phyloP scores from a whole-genome alignment of 1,140 invertebrate species.

The Goniozus legneri region DNA sequence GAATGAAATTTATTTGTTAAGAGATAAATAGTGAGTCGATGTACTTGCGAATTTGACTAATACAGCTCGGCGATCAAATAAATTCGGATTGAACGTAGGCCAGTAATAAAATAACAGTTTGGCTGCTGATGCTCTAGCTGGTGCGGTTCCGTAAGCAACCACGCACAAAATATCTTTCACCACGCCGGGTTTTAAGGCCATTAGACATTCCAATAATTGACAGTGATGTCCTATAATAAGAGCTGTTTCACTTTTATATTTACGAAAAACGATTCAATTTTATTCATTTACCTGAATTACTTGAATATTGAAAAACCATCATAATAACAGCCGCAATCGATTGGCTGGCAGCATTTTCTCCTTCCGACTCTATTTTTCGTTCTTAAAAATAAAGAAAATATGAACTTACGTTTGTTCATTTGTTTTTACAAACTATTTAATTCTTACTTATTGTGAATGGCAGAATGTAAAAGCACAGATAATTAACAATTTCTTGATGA shows the following conservation, averaged over 20 bases:
- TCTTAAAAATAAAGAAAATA: constrained; percentile 50
- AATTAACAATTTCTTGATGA: constrained; percentile 93
- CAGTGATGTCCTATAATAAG: constrained; percentile 79
- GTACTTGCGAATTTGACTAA: constrained; percentile 87
- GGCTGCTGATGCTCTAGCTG: constrained; percentile 85
- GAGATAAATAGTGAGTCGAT: constrained; percentile 26
- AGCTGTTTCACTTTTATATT: not conserved
- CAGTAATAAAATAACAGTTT: constrained; percentile 98
- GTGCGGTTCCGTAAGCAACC: constrained; percentile 93
- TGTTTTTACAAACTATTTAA: not conserved
- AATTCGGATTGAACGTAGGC: constrained; percentile 94
- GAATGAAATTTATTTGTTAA: not conserved
- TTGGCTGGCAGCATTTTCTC: constrained; percentile 82
- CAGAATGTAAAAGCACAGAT: constrained; percentile 93
- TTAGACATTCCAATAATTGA: constrained; percentile 90
- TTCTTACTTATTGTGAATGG: constrained; percentile 92
- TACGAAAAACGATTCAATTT: constrained; percentile 1
- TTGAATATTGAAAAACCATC: constrained; percentile 96
- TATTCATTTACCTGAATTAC: constrained; percentile 70
- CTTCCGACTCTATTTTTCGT: constrained; percentile 65
- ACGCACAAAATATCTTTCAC: constrained; percentile 93
- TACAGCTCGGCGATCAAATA: constrained; percentile 85
- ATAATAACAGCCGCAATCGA: constrained; percentile 94
- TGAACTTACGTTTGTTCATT: too few relatives aligned
- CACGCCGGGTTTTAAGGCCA: constrained; percentile 85